phyloP scores from a whole-genome alignment of 1,140 invertebrate genomes.

The Plectrocnemia conspersa region DNA sequence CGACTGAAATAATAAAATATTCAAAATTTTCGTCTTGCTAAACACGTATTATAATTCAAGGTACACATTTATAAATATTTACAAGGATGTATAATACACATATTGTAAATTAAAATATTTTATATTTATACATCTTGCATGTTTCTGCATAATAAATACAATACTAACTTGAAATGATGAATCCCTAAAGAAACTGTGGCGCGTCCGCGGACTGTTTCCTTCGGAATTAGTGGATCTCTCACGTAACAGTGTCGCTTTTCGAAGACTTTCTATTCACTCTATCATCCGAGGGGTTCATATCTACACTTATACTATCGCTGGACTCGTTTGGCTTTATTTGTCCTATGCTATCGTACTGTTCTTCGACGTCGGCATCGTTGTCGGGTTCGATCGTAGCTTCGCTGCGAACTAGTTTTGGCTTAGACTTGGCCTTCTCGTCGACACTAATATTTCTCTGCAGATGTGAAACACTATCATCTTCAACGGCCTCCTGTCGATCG shows the following conservation, averaged over 20 bases:
- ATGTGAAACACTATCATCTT: neutral
- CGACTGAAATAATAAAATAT: constrained; percentile 60
- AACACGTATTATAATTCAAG: too few relatives aligned
- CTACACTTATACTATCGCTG: neutral
- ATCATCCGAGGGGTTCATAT: constrained; percentile 44
- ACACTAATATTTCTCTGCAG: neutral
- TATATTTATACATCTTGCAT: neutral
- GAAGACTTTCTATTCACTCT: constrained; percentile 38
- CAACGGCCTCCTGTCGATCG: neutral
- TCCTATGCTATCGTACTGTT: constrained; percentile 9
- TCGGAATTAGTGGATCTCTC: constrained; percentile 50
- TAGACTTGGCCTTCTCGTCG: constrained; percentile 13
- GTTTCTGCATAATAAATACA: neutral
- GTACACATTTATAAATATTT: too few relatives aligned
- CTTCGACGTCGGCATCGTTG: neutral
- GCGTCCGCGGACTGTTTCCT: constrained; percentile 45
- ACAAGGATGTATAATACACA: too few relatives aligned
- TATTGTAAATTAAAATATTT: neutral
- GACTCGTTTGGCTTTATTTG: neutral
- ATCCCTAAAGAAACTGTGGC: constrained; percentile 48
- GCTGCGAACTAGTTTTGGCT: constrained; percentile 1
- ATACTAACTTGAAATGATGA: constrained; percentile 46
- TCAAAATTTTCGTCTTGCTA: too few relatives aligned
- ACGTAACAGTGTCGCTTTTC: constrained; percentile 42
- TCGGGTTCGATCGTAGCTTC: constrained; percentile 11